Evolutionary conservation across 1,140 invertebrate genomes (phyloP).

Genomic region (Dreissena rostriformis): DNA sequence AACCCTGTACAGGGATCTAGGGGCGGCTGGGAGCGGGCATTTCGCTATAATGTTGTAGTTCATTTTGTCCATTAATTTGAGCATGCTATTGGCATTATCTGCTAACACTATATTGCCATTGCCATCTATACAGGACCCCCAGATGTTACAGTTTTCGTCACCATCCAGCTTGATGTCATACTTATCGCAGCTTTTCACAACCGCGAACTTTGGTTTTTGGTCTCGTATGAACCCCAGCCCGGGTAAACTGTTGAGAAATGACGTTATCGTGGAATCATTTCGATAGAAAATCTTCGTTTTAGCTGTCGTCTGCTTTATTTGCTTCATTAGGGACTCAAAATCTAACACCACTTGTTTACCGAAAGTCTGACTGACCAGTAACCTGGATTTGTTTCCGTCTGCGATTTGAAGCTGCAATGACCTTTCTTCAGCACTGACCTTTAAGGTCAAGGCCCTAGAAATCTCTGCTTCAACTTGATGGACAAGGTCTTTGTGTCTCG

Average conservation of each 20-base stretch:
- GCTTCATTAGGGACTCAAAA: not conserved
- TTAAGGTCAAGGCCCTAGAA: not conserved
- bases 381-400: slow-evolving; percentile 21
- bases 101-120: slow-evolving; percentile 31
- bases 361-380: slow-evolving; percentile 21
- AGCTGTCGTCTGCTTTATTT: slow-evolving; percentile 4
- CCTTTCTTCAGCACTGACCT: not conserved
- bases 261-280: slow-evolving; percentile 21
- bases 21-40: slow-evolving; percentile 19
- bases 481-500: slow-evolving; percentile 6
- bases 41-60: slow-evolving; percentile 10
- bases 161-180: slow-evolving; percentile 6
- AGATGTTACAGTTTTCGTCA: slow-evolving; percentile 37
- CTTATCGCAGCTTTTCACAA: slow-evolving; percentile 1
- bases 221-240: slow-evolving; percentile 16
- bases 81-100: slow-evolving; percentile 30
- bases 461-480: slow-evolving; percentile 1
- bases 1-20: slow-evolving; percentile 12
- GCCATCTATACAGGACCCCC: slow-evolving; percentile 26
- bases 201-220: slow-evolving; percentile 13
- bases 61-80: slow-evolving; percentile 38
- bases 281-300: slow-evolving; percentile 25
- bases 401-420: not conserved
- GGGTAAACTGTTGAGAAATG: not conserved
- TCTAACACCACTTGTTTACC: not conserved